Conservation (phyloP, 2,113 vertebrate species). For the Phodopus roborovskii region DNA sequence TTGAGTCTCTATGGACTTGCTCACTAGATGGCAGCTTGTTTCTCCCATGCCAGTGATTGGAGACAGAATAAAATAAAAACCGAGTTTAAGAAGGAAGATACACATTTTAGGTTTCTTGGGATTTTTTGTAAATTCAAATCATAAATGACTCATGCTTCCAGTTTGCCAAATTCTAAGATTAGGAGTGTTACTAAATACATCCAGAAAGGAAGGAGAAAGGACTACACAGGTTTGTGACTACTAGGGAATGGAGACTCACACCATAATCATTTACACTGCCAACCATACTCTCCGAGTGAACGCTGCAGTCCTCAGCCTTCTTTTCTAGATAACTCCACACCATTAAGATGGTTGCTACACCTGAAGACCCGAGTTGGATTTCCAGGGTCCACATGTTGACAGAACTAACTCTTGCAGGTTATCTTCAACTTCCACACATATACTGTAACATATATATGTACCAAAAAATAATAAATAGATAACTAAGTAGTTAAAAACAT, state of each 20-base stretch:
- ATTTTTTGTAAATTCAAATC: constrained; percentile 53
- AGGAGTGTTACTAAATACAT: constrained; percentile 55
- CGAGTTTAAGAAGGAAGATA: background rate
- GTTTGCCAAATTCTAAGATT: constrained; percentile 35
- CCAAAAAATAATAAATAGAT: no score
- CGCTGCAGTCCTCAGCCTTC: background rate
- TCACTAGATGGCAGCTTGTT: background rate
- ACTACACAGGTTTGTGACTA: constrained; percentile 1
- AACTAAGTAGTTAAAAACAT: background rate
- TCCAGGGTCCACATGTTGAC: background rate
- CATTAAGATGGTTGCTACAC: background rate
- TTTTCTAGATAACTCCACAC: background rate
- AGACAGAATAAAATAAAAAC: background rate
- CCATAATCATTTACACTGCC: background rate
- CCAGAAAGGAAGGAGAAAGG: constrained; percentile 14
- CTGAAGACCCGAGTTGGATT: background rate
- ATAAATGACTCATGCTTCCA: constrained; percentile 46
- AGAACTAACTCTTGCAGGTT: background rate
- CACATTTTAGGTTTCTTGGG: background rate
- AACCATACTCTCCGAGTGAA: background rate
- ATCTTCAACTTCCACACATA: background rate
- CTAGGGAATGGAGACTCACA: background rate
- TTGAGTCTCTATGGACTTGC: background rate
- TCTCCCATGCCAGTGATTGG: background rate
- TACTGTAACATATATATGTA: background rate